A percentile compares a stretch with the other conserved stretches of the same genome.
Conservation (phyloP, 1,140 invertebrate species). For the Lordiphosa stackelbergi region DNA sequence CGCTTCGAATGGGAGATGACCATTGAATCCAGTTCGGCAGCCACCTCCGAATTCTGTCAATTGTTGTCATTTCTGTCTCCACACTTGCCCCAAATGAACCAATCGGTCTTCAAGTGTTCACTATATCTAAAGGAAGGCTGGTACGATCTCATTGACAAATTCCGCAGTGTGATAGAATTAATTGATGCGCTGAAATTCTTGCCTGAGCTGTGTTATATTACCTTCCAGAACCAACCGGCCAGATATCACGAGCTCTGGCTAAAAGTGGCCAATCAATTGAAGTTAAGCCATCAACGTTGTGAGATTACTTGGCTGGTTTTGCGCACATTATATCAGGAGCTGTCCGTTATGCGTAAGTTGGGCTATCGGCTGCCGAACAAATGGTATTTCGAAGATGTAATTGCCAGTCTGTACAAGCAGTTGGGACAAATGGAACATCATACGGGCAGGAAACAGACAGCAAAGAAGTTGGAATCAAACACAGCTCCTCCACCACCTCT, state of each 20-base stretch:
- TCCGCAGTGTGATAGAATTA: constrained; percentile 41
- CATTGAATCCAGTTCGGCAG: not conserved
- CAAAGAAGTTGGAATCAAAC: too few relatives aligned
- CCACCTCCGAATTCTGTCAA: constrained; percentile 17
- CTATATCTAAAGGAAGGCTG: constrained; percentile 39
- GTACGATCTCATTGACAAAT: constrained; percentile 62
- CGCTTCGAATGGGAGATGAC: constrained; percentile 64
- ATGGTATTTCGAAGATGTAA: constrained; percentile 66
- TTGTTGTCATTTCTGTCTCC: constrained; percentile 25
- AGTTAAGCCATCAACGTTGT: constrained; percentile 32
- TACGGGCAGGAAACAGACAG: not conserved
- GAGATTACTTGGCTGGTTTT: constrained; percentile 65
- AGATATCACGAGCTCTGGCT: constrained; percentile 39
- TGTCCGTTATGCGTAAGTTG: constrained; percentile 47
- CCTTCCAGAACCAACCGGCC: not conserved
- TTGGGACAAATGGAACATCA: not conserved
- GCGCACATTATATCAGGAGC: constrained; percentile 54
- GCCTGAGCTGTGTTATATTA: constrained; percentile 16
- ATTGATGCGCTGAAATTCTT: constrained; percentile 34
- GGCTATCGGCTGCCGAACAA: constrained; percentile 65
- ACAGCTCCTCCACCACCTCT: constrained; percentile 8
- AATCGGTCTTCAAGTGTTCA: constrained; percentile 50
- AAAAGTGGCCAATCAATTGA: not conserved
- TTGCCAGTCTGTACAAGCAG: constrained; percentile 35
- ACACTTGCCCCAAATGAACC: constrained; percentile 14